Evolutionary conservation across 2,888 invertebrate genomes (phyloP).

Genomic region (Meghimatium bilineatum): DNA sequence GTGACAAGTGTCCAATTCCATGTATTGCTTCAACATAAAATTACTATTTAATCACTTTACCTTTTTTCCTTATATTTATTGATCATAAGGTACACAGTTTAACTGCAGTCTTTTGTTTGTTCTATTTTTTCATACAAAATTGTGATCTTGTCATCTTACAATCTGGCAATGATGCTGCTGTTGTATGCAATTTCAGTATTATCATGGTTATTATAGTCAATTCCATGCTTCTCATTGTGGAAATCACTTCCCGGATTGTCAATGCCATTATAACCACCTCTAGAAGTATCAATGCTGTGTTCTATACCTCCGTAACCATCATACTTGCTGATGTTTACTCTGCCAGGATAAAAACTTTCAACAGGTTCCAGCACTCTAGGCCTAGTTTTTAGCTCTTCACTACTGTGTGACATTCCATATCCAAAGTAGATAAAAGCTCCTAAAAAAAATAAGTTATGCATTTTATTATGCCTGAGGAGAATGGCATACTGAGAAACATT

Average conservation of each 20-base stretch:
- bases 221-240: neutral
- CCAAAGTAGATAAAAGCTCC: conserved; percentile 73
- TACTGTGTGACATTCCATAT: conserved; percentile 68
- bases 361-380: neutral
- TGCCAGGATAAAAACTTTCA: neutral
- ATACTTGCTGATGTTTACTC: neutral
- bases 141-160: too few relatives aligned
- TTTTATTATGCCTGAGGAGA: neutral
- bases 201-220: too few relatives aligned
- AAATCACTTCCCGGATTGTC: neutral
- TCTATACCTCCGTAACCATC: neutral
- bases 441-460: conserved; percentile 38
- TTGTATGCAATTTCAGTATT: too few relatives aligned
- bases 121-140: too few relatives aligned
- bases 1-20: too few relatives aligned
- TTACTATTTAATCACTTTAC: too few relatives aligned
- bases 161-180: too few relatives aligned
- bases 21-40: too few relatives aligned
- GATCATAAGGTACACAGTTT: too few relatives aligned
- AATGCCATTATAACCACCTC: neutral
- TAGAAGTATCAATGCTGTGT: neutral
- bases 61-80: too few relatives aligned
- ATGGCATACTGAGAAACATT: neutral
- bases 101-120: too few relatives aligned
- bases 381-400: neutral